phyloP scores from a whole-genome alignment of 2,797 vertebrate genomes.

The Saxicola maurus region DNA sequence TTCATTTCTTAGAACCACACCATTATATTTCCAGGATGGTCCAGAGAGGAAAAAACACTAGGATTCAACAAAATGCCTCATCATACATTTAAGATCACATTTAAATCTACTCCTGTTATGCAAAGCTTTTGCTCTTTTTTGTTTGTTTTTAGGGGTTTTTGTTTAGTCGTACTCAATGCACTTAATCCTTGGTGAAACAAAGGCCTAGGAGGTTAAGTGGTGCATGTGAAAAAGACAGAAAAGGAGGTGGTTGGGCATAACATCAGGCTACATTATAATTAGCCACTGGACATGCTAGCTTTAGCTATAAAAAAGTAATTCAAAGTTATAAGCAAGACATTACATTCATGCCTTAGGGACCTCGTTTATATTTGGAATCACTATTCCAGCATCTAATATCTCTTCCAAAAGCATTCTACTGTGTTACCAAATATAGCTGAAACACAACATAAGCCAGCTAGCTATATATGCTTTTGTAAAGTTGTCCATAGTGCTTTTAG shows the following conservation, averaged over 20 bases:
- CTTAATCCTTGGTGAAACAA: background rate
- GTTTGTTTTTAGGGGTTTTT: background rate
- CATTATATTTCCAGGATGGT: background rate
- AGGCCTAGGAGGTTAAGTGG: background rate
- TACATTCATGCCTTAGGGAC: background rate
- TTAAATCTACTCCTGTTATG: background rate
- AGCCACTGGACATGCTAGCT: background rate
- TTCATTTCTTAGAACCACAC: background rate
- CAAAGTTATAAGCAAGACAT: constrained; percentile 28
- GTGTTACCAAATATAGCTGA: background rate
- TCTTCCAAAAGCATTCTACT: constrained; percentile 6
- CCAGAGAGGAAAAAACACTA: background rate
- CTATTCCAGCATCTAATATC: background rate
- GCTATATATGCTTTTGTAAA: background rate
- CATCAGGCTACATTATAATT: background rate
- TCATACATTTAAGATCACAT: background rate
- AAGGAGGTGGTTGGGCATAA: background rate
- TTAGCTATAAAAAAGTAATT: constrained; percentile 20
- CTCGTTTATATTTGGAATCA: background rate
- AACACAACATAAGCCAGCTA: background rate
- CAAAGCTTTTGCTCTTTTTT: background rate
- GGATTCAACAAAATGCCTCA: background rate
- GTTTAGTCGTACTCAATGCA: background rate
- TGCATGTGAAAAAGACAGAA: background rate
- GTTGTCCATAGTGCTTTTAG: background rate